A percentile compares a stretch with the other conserved stretches of the same genome.
Conservation (phyloP, 2,888 invertebrate species). For the Raillietiella orientalis region DNA sequence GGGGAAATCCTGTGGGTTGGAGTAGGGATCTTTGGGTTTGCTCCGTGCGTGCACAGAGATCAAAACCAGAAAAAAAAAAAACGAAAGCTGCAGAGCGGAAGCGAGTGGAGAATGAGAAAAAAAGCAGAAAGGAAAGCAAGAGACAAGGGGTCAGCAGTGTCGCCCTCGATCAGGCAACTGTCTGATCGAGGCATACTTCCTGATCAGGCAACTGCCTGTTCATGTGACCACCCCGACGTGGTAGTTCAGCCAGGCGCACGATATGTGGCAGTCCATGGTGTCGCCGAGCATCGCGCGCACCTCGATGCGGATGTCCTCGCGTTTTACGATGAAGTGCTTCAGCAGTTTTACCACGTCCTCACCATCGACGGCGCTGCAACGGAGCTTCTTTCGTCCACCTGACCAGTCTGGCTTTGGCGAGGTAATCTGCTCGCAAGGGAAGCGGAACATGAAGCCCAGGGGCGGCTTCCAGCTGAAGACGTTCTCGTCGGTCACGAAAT, state of each 20-base stretch:
- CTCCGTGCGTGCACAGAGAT: too few relatives aligned
- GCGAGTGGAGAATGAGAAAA: too few relatives aligned
- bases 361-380: constrained; percentile 59
- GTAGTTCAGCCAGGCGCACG: background rate
- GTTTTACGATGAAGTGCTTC: constrained; percentile 52
- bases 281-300: constrained; percentile 86
- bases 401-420: constrained; percentile 52
- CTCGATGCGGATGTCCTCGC: constrained; percentile 17
- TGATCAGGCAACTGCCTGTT: too few relatives aligned
- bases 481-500: constrained; percentile 58
- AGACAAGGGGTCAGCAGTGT: too few relatives aligned
- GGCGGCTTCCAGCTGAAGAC: constrained; percentile 42
- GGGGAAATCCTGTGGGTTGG: too few relatives aligned
- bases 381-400: constrained; percentile 93
- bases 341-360: constrained; percentile 66
- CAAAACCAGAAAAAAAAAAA: too few relatives aligned
- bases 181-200: too few relatives aligned
- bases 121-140: too few relatives aligned
- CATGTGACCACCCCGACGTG: background rate
- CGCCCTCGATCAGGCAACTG: too few relatives aligned
- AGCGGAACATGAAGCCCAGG: constrained; percentile 87
- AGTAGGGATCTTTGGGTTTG: too few relatives aligned
- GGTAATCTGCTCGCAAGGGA: constrained; percentile 59
- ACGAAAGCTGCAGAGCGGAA: too few relatives aligned
- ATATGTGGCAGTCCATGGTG: constrained; percentile 35